Base-by-base conservation (phyloP, 1,140 invertebrate species). In the Saccostrea echinata region DNA sequence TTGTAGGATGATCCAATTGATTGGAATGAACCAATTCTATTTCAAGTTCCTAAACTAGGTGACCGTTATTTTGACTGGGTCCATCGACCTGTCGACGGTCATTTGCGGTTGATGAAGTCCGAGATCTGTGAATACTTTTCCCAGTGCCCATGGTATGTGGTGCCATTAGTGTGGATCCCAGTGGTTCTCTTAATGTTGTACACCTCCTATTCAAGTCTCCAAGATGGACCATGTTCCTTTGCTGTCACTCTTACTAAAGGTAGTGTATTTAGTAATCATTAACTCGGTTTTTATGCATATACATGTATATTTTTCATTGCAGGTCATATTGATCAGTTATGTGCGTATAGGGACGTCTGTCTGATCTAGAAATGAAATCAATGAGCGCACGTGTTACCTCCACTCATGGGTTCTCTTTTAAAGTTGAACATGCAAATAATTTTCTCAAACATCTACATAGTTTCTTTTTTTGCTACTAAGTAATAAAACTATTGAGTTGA, bases 11-110 rank as follows among this genome's bases (percentile, higher is more conserved):
- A 93, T 33, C 83, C 95, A 11, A 86, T 95, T 4, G 94, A 95
- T 86, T 94, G 92, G 90, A 92, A 91, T 43, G 92, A 92, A 84
- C 95, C 95, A 27, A 91, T 95, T 30, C 88, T 95, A 4, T 91
- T 89, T 16, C 93, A 95, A 89, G 93, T 95, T 85, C 93, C 93
- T 6, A 55, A 91, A 12, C 91, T 95, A 30, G 93, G 94, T 24
- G 92, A 94, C 3, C 90, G 93, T n/a, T 95, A 95, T 87, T 94
- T 94, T 92, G 93, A 92, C 16, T 95, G 95, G 95, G 94, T 95
- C 68, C 95, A 95, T 91, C 91, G 94, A 81, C 95, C 95, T 6
- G 94, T 93, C 24, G 95, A 95, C 84, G 92, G 92, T 30, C 91
- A 93, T 12, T 84, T 95, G 12, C 90, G 95, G 18, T 91, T 95